Conservation (phyloP, 2,113 vertebrate genomes). For the Arenaria interpres region DNA sequence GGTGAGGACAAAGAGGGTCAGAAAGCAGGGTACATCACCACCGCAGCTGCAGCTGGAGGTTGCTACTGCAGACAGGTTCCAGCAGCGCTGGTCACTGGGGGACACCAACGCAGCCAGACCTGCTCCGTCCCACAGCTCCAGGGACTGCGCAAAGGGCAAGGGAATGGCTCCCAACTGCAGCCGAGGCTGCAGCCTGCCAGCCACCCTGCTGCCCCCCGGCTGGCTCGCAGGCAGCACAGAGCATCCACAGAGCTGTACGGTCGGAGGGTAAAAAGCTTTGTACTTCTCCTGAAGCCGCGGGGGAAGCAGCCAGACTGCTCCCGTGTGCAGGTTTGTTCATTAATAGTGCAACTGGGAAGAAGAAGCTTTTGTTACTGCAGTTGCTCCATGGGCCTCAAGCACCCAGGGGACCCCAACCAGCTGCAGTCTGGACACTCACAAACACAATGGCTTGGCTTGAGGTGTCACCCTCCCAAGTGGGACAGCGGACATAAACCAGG, state of each 20-base stretch:
- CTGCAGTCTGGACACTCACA: background rate
- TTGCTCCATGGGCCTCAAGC: background rate
- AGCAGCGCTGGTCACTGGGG: background rate
- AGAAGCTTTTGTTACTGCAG: background rate
- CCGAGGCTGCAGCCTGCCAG: background rate
- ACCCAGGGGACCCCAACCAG: background rate
- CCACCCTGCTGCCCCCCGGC: background rate
- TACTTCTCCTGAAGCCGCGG: background rate
- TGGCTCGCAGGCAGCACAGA: background rate
- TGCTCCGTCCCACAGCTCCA: background rate
- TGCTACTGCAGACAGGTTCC: background rate
- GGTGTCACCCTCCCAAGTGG: background rate
- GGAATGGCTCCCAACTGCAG: background rate
- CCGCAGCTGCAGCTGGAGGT: background rate
- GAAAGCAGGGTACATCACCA: background rate
- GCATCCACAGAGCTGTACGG: fast-evolving
- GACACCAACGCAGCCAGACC: background rate
- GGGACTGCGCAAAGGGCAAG: background rate
- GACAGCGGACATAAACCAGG: background rate
- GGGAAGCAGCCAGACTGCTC: background rate
- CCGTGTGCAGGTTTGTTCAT: background rate
- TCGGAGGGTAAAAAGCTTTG: background rate
- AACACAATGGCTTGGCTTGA: background rate
- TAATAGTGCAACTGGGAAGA: background rate
- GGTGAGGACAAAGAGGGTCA: background rate